Percentiles rank a stretch among this genome's conserved stretches.
phyloP scores from a whole-genome alignment of 1,140 invertebrate genomes.

The Hylaeus volcanicus region DNA sequence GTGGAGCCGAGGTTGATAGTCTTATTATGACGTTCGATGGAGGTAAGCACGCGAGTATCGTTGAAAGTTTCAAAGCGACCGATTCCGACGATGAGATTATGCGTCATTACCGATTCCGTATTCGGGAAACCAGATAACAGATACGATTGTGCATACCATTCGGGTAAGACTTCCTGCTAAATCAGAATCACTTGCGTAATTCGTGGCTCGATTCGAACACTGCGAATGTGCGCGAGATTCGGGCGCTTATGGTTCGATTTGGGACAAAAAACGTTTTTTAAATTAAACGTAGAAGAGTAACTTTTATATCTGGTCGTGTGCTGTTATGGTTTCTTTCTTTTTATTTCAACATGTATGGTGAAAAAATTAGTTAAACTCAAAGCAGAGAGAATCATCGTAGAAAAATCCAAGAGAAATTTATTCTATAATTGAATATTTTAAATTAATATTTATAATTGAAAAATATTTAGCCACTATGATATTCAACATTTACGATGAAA shows the following conservation, averaged over 20 bases:
- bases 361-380: no score
- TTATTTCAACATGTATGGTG: no score
- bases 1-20: not conserved
- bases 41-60: not conserved
- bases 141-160: conserved; percentile 48
- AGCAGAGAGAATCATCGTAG: no score
- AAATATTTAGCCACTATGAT: no score
- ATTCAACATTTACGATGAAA: no score
- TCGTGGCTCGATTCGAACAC: not conserved
- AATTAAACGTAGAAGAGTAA: no score
- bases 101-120: conserved; percentile 38
- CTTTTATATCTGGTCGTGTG: no score
- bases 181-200: conserved; percentile 48
- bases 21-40: conserved; percentile 21
- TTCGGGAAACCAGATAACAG: conserved; percentile 41
- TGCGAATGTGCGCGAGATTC: not conserved
- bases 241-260: not conserved
- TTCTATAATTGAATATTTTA: no score
- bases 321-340: no score
- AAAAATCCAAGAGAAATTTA: no score
- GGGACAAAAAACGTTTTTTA: not conserved
- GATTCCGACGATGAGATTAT: conserved; percentile 37
- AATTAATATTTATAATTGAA: no score
- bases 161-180: conserved; percentile 53
- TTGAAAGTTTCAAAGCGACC: conserved; percentile 24